phyloP scores from a whole-genome alignment of 30 jellyfish, hydroid and myxozoan species.

The Aurelia coerulea region DNA sequence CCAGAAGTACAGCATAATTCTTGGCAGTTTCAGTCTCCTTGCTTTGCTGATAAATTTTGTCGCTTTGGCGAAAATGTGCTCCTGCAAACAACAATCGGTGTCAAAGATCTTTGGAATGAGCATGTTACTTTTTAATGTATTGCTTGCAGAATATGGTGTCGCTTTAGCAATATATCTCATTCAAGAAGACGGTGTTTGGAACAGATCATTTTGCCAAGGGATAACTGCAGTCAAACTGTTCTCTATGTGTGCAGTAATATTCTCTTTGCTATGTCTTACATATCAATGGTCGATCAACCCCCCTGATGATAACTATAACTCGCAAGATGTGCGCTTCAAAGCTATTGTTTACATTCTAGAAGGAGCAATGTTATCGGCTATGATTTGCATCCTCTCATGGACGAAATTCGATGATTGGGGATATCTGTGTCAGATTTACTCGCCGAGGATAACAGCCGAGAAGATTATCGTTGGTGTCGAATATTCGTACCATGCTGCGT shows the following conservation, averaged over 20 bases:
- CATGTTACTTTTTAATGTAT: constrained; percentile 78
- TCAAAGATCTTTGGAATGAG: constrained; percentile 81
- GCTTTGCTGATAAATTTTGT: constrained; percentile 74
- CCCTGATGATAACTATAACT: constrained; percentile 53
- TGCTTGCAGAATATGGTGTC: constrained; percentile 90
- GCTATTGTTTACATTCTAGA: constrained; percentile 95
- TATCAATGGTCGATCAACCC: constrained; percentile 78
- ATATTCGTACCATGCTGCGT: constrained; percentile 53
- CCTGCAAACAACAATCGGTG: constrained; percentile 70
- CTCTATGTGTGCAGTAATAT: constrained; percentile 76
- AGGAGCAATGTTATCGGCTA: constrained; percentile 89
- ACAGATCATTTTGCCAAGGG: constrained; percentile 83
- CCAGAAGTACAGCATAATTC: constrained; percentile 34
- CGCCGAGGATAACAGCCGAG: constrained; percentile 79
- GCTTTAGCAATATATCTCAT: constrained; percentile 79
- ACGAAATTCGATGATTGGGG: constrained; percentile 92
- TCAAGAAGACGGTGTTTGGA: constrained; percentile 76
- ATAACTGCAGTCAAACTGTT: constrained; percentile 85
- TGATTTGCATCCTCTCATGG: constrained; percentile 90
- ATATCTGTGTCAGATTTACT: constrained; percentile 73
- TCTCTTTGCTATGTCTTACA: constrained; percentile 78
- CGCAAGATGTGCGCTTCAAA: constrained; percentile 91
- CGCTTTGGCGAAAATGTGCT: constrained; percentile 72
- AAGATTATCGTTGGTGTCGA: constrained; percentile 74
- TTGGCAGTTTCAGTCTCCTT: constrained; percentile 65